Conservation (phyloP, 2,888 invertebrate species). For the Diaperis boleti region DNA sequence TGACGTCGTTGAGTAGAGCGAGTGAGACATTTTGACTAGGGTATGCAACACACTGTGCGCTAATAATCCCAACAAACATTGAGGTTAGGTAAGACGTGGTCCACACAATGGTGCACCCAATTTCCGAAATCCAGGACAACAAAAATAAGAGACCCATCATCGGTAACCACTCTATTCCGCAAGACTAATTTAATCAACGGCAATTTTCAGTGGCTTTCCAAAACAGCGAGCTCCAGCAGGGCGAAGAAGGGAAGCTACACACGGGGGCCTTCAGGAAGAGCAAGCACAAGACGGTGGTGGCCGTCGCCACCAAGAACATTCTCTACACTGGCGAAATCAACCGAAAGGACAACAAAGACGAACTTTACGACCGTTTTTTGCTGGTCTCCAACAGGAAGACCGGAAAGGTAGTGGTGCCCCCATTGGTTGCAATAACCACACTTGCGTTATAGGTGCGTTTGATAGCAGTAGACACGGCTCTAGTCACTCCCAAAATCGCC, state of each 20-base stretch:
- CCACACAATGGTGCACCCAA: too few relatives aligned
- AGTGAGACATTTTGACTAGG: too few relatives aligned
- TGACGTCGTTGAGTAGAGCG: too few relatives aligned
- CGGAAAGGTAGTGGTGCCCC: constrained; percentile 53
- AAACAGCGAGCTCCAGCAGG: constrained; percentile 54
- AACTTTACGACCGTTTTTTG: constrained; percentile 55
- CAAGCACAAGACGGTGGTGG: constrained; percentile 47
- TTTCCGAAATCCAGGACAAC: too few relatives aligned
- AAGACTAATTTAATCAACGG: too few relatives aligned
- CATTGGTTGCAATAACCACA: not conserved
- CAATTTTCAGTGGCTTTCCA: constrained; percentile 55
- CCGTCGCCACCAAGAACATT: constrained; percentile 53
- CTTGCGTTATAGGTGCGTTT: constrained; percentile 49
- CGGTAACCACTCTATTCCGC: too few relatives aligned
- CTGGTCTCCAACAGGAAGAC: constrained; percentile 55
- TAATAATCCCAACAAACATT: too few relatives aligned
- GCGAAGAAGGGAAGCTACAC: constrained; percentile 49
- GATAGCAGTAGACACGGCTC: constrained; percentile 49
- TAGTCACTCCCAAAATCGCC: constrained; percentile 46
- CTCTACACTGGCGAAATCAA: constrained; percentile 51
- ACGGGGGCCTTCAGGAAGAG: constrained; percentile 50
- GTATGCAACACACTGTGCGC: too few relatives aligned
- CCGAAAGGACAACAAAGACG: constrained; percentile 47
- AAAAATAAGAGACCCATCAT: too few relatives aligned
- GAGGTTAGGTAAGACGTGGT: too few relatives aligned